A percentile compares a stretch with the other conserved stretches of the same genome.
Conservation (phyloP, 1,140 invertebrate genomes). For the Zaprionus inermis region DNA sequence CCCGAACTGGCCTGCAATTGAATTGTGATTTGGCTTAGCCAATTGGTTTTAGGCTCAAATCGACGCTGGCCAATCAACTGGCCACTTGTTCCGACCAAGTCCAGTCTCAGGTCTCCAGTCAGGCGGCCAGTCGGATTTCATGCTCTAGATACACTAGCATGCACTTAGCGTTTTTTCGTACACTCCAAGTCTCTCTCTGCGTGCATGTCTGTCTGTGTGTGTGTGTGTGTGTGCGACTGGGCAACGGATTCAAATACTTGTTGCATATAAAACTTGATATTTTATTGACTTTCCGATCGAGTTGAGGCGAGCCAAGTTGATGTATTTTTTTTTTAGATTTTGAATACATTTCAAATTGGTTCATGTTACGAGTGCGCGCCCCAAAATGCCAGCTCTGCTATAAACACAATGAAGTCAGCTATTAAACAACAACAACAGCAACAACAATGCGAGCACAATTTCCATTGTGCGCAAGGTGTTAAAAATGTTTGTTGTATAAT, state of each 20-base stretch:
- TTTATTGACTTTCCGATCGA: slow-evolving; percentile 71
- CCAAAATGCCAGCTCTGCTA: slow-evolving; percentile 51
- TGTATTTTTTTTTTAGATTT: slow-evolving; percentile 18
- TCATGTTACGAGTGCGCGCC: slow-evolving; percentile 40
- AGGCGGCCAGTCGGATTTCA: slow-evolving; percentile 70
- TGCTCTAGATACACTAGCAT: slow-evolving; percentile 73
- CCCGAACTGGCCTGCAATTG: slow-evolving; percentile 41
- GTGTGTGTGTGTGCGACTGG: slow-evolving; percentile 26
- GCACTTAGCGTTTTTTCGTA: slow-evolving; percentile 54
- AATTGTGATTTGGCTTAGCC: slow-evolving; percentile 44
- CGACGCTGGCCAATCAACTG: slow-evolving; percentile 43
- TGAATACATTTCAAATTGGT: slow-evolving; percentile 46
- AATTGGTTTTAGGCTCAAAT: slow-evolving; percentile 54
- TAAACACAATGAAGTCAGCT: slow-evolving; percentile 15
- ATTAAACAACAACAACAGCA: slow-evolving; percentile 9
- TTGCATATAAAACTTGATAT: slow-evolving; percentile 69
- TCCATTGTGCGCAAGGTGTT: slow-evolving; percentile 74
- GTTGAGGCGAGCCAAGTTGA: slow-evolving; percentile 31
- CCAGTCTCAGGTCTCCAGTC: slow-evolving; percentile 33
- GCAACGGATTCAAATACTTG: slow-evolving; percentile 44
- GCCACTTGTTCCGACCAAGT: slow-evolving; percentile 52
- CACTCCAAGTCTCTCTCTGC: slow-evolving; percentile 16
- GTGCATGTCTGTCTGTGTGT: background rate
- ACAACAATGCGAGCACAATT: slow-evolving; percentile 31
- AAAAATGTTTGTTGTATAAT: slow-evolving; percentile 79